Base-by-base conservation (phyloP, 2,113 vertebrate genomes). In the Pseudopodoces humilis region DNA sequence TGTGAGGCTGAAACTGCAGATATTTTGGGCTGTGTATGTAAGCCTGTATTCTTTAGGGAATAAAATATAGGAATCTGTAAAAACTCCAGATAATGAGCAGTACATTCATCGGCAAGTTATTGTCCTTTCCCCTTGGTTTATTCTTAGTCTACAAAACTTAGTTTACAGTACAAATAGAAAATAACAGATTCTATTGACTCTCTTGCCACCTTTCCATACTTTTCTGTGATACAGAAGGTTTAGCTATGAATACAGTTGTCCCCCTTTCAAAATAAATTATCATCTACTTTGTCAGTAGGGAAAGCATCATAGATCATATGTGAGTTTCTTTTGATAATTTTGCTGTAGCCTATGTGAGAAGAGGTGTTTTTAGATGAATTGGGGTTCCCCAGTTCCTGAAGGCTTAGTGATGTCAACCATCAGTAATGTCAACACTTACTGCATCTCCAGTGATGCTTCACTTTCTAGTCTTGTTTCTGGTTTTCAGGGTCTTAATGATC, bases 121-220 rank as follows among this genome's bases (percentile, higher is more conserved):
- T 95, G 41, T 92, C 62, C 56, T 89, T 63, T 91, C 79, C 13
- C 17, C 56, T 67, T 88, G 68, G 71, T 78, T 94, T 97, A 77
- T 92, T 97, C 92, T 90, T 94, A 83, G 79, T 24, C 64, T 74
- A 21, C 43, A 86, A 74, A 86, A 88, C 43, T 92, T 88, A 76
- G 13, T 82, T 92, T 60, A 50, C 68, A 88, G 21, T 69, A 46
- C 0, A 7, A 74, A 68, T n/a, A n/a, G 46, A 77, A 58, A 76
- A 65, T 49, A 78, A 59, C 11, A 64, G 11, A 31, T 90, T 76
- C 35, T 15, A 27, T 70, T 84, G 44, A n/a, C 27, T 41, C 22
- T 75, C 39, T 64, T 56, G 44, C 13, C 31, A 20, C 9, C 8
- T 83, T 31, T 90, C 11, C 18, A 11, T 30, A 13, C 49, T 59